Conservation (phyloP, 92 coral and sea anemone genomes). For the Plumapathes pennacea region DNA sequence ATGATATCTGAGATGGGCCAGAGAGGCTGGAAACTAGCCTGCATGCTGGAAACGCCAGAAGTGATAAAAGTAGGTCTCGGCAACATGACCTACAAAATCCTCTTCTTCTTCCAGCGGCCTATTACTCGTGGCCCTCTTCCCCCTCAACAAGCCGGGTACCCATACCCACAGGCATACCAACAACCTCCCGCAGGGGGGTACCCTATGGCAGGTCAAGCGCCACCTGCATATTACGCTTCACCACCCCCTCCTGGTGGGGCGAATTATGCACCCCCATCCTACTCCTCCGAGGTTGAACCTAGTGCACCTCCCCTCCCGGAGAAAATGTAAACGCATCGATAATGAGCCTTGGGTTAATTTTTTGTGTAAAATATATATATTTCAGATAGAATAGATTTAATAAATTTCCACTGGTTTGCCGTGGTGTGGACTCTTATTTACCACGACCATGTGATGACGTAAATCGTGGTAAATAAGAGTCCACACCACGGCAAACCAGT, state of each 20-base stretch:
- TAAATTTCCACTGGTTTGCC: no score
- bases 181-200: constrained; percentile 12
- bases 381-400: no score
- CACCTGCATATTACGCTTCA: constrained; percentile 7
- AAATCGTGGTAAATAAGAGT: no score
- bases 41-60: constrained; percentile 98
- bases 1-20: constrained; percentile 95
- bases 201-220: constrained; percentile 24
- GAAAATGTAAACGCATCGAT: constrained; percentile 43
- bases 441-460: no score
- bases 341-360: no score
- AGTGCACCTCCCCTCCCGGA: constrained; percentile 79
- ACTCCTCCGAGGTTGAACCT: constrained; percentile 63
- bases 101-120: constrained; percentile 90
- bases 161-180: constrained; percentile 16
- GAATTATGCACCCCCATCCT: constrained; percentile 73
- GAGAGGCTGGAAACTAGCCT: constrained; percentile 97
- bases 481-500: no score
- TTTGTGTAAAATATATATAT: no score
- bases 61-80: constrained; percentile 88
- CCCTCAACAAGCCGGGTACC: constrained; percentile 35
- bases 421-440: no score
- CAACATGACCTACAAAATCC: constrained; percentile 83
- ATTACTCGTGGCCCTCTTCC: constrained; percentile 60
- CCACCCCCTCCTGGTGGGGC: constrained; percentile 53